Base-by-base conservation (phyloP, 2,797 vertebrate genomes). In the Taeniopygia guttata region DNA sequence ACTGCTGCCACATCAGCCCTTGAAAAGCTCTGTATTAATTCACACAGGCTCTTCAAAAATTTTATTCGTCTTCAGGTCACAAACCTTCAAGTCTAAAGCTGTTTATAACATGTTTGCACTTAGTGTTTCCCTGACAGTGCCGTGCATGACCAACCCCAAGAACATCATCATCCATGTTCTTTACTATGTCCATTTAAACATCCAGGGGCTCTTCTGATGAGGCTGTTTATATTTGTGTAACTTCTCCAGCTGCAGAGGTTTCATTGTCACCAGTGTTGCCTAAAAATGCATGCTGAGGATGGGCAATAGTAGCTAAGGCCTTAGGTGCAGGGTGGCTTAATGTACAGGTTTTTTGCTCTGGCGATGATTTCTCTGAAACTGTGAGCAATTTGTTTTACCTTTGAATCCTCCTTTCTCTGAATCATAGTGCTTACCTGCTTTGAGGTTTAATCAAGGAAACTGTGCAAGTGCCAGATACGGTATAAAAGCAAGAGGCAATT, bases 391-490 rank as follows among this genome's bases (percentile, higher is more conserved):
- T 81, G 52, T 76, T 89, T 93, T 92, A 76, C 72, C 17, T 94
- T 83, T 94, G 77, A 89, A 79, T 92, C 27, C 63, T 84, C 18
- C 74, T 86, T 93, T 70, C 48, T 92, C 87, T 93, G 94, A 91
- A 94, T 94, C 79, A 86, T 49, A 58, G 49, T 66, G 59, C 87
- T 91, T 88, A 96, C 91, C 91, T 94, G 87, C 85, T 91, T 95
- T 94, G 87, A 95, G 89, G 82, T 90, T 95, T 96, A 95, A 96
- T 96, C 94, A 96, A 88, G 91, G 79, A 94, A 95, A 68, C 58
- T 88, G 60, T 89, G 51, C 0, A 6, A 91, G 69, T 94, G 89
- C 87, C 89, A 96, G 73, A 87, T 86, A 91, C 36, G 26, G 43
- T 85, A 94, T 87, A 94, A 96, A 94, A 91, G 76, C 69, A 93